Base-by-base conservation (phyloP, 2,888 invertebrate genomes). In the Epiblema foenella region DNA sequence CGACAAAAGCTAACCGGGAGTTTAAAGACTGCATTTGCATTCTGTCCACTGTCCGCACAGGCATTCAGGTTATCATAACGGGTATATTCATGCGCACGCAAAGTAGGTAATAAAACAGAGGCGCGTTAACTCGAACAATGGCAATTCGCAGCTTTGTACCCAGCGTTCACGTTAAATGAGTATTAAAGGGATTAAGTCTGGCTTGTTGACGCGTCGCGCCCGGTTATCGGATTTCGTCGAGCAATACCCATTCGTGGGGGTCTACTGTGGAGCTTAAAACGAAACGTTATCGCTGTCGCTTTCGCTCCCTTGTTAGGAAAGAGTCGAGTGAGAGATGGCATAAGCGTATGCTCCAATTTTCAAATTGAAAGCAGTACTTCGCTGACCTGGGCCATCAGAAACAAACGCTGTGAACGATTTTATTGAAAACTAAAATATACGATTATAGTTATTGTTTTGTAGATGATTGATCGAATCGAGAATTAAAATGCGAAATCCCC, bases 101-200 rank as follows among this genome's bases (percentile, higher is more conserved):
- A 71, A 71, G 67, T 67, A 71, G 71, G 83, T 79, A 85, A 83
- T 85, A 87, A 87, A 88, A 86, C 80, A 78, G 81, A 81, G 83
- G 77, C 78, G 81, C 69, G 62, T 73, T 54, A 66, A 65, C 54
- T 82, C 81, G 84, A 91, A 91, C 91, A 91, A 91, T 91, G 85
- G 89, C 80, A 82, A 85, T 83, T 85, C 83, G 81, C 81, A 81
- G 80, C 81, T 81, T 75, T 81, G 79, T 80, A 79, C 81, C 80
- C 82, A 80, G 84, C 84, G 82, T 77, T 79, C 82, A 81, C 80
- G 83, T 89, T 87, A 89, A 91, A 88, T 86, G 85, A 86, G 87
- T 89, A 89, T 90, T 87, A 89, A 90, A 88, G 85, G 88, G 88
- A 92, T 91, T 91, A 91, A 90, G 87, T 88, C 81, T 86, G 89